phyloP scores from a whole-genome alignment of 2,113 vertebrate species.

The Osmerus mordax region DNA sequence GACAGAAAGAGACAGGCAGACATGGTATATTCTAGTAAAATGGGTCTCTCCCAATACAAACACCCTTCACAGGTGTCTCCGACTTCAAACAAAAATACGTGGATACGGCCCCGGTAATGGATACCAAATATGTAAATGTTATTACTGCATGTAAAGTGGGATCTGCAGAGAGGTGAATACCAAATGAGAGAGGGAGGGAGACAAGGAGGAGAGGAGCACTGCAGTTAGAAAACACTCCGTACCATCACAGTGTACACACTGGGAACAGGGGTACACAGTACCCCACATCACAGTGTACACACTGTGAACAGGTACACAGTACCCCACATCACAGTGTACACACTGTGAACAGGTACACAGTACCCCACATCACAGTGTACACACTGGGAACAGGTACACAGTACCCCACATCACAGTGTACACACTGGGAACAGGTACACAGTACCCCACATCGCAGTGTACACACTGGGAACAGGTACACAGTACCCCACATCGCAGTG shows the following conservation, averaged over 20 bases:
- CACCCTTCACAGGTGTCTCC: background rate
- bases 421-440: no score
- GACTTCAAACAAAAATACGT: slow-evolving; percentile 10
- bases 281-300: no score
- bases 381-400: no score
- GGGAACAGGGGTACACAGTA: background rate
- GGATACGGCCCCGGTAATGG: slow-evolving; percentile 10
- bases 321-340: no score
- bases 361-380: no score
- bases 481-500: no score
- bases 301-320: no score
- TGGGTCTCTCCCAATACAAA: slow-evolving; percentile 3
- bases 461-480: no score
- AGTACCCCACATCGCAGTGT: no score
- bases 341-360: no score
- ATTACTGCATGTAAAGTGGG: slow-evolving; percentile 16
- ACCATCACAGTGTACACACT: background rate
- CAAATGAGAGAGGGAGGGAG: background rate
- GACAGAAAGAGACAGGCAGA: background rate
- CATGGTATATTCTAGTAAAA: background rate
- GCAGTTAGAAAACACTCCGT: background rate
- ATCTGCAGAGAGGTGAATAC: slow-evolving; percentile 1
- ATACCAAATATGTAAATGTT: slow-evolving; percentile 20
- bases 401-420: no score
- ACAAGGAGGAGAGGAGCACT: background rate